Base-by-base conservation (phyloP, 2,888 invertebrate species). In the Keiferia lycopersicella region DNA sequence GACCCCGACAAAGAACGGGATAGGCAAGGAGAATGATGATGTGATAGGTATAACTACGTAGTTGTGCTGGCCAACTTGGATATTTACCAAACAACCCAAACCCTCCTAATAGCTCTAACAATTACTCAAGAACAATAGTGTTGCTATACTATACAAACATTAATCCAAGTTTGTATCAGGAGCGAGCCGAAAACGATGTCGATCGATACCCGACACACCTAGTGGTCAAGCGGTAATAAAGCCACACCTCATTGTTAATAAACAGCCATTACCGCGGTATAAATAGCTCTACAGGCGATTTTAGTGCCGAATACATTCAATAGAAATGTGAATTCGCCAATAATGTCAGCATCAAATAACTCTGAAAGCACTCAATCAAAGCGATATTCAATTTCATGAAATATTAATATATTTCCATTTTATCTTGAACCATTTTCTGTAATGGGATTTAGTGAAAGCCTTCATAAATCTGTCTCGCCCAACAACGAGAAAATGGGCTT, bases 191-290 rank as follows among this genome's bases (percentile, higher is more conserved):
- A 76, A 75, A 45, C 45, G n/a, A 45, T 16, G 45, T 8, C 77
- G 81, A 82, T 84, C 83, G 77, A 86, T 81, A 76, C 58, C 66
- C 72, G 81, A 69, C 86, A 78, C 86, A 80, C 85, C 86, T 82
- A 69, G 64, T 78, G 83, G 80, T 78, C 79, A 76, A 76, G 71
- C 74, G 74, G 74, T 80, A 81, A 80, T 84, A 83, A 82, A 79
- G 73, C 84, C 80, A 71, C 81, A 81, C 86, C 84, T 81, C 70
- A 68, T 77, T 79, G 77, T 78, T 81, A 83, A 83, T 86, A 84
- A 84, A 85, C 81, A 68, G 75, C 77, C 80, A 82, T 82, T 83
- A 75, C n/a, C n/a, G 68, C 72, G 71, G 72, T 68, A 74, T 70
- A 73, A 74, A 75, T 72, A 73, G 64, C 73, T 71, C 57, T 65